These are phyloP conservation scores for Thymelicus sylvestris DNA, from an alignment of 2,888 invertebrate genomes.

Conservation along the genomic window DNA sequence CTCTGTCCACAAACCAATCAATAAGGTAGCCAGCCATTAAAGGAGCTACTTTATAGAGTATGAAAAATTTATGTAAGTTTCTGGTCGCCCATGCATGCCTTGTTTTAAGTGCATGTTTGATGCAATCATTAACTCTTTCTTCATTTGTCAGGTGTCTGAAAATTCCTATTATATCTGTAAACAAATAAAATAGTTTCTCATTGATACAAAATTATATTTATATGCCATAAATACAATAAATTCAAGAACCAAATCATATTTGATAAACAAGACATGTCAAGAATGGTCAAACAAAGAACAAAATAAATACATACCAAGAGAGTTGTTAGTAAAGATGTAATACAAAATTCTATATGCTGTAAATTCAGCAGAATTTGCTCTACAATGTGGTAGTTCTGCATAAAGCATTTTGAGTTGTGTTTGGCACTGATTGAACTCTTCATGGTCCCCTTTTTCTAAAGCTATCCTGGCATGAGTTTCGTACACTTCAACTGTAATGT, in stretches of 20 bases:
- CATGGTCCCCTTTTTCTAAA: constrained; percentile 98
- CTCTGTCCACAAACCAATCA: constrained; percentile 99
- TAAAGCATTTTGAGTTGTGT: constrained; percentile 98
- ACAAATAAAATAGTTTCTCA: constrained; percentile 38
- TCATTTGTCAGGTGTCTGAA: constrained; percentile 91
- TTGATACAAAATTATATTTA: background rate
- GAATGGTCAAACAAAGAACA: background rate
- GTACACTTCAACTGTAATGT: constrained; percentile 98
- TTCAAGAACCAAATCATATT: background rate
- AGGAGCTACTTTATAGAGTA: constrained; percentile 94
- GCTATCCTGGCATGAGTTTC: constrained; percentile 99
- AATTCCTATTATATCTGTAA: constrained; percentile 96
- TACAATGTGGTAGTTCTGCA: constrained; percentile 88
- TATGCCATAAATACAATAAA: background rate
- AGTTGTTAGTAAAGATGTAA: constrained; percentile 98
- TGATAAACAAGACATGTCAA: no score
- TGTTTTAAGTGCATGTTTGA: constrained; percentile 94
- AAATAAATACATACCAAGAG: constrained; percentile 88
- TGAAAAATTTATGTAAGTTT: constrained; percentile 97
- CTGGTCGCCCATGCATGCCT: constrained; percentile 97
- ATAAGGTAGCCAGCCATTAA: constrained; percentile 98
- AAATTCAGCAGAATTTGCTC: constrained; percentile 94
- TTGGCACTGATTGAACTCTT: constrained; percentile 99
- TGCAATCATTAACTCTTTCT: constrained; percentile 92
- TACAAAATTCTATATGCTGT: constrained; percentile 98